Evolutionary conservation across 30 jellyfish, hydroid and myxozoan species (phyloP).

Genomic region (Turritopsis rubra): DNA sequence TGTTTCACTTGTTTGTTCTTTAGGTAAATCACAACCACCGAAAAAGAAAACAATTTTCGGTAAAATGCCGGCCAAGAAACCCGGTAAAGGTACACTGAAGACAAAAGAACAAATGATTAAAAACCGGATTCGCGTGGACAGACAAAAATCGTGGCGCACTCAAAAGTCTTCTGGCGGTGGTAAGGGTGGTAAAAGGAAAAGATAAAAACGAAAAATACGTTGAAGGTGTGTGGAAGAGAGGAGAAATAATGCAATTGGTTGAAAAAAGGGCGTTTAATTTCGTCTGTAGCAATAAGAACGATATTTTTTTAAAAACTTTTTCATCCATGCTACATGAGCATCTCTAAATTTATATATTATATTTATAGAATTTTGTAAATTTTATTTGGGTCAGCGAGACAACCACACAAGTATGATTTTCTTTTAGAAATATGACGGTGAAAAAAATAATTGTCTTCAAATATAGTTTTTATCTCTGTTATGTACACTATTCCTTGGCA

Average conservation of each 20-base stretch:
- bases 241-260: too few relatives aligned
- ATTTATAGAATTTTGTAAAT: background rate
- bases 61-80: slow-evolving; percentile 23
- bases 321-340: too few relatives aligned
- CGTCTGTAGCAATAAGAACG: background rate
- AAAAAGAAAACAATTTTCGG: background rate
- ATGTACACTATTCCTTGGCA: too few relatives aligned
- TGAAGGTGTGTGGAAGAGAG: background rate
- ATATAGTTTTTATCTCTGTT: too few relatives aligned
- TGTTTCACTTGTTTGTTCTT: background rate
- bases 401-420: background rate
- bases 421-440: background rate
- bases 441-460: background rate
- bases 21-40: background rate
- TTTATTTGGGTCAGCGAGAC: background rate
- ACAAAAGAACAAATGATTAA: slow-evolving; percentile 69
- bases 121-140: slow-evolving; percentile 38
- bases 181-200: slow-evolving; percentile 5
- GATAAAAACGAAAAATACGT: background rate
- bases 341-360: too few relatives aligned
- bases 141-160: slow-evolving; percentile 2
- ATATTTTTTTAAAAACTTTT: too few relatives aligned
- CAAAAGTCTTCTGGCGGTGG: background rate
- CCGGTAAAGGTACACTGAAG: slow-evolving; percentile 42
- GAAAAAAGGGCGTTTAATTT: background rate